Percentiles rank a stretch among this genome's conserved stretches.
These are phyloP conservation scores for Polietes domitor DNA, from an alignment of 2,888 invertebrate genomes.

Conservation along the genomic window DNA sequence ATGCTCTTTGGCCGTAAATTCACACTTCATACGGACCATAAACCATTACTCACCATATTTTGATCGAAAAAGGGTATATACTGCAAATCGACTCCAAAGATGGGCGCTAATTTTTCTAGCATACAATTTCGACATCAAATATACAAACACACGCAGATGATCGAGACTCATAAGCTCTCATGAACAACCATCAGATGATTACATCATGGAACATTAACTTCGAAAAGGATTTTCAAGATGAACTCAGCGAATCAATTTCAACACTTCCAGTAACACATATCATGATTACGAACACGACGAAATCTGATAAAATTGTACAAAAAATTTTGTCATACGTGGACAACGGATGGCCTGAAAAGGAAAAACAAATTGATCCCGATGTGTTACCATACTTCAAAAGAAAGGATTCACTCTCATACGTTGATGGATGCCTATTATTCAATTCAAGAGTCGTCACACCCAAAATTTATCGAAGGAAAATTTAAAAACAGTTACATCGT, in stretches of 20 bases:
- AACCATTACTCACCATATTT: slow-evolving; percentile 78
- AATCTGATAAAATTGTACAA: slow-evolving; percentile 2
- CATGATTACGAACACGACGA: slow-evolving; percentile 22
- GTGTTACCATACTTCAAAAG: neutral
- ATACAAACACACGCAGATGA: slow-evolving; percentile 60
- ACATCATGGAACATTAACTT: neutral
- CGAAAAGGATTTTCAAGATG: neutral
- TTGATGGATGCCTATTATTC: slow-evolving; percentile 21
- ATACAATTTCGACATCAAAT: slow-evolving; percentile 63
- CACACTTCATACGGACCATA: slow-evolving; percentile 75
- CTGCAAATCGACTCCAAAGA: slow-evolving; percentile 53
- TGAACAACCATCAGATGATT: slow-evolving; percentile 45
- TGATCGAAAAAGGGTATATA: slow-evolving; percentile 55
- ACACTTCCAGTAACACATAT: slow-evolving; percentile 20
- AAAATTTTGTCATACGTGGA: too few relatives aligned
- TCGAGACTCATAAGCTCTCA: slow-evolving; percentile 62
- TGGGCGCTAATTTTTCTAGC: slow-evolving; percentile 58
- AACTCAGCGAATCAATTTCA: slow-evolving; percentile 25
- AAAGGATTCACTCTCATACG: neutral
- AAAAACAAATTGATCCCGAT: neutral
- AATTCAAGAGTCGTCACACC: slow-evolving; percentile 1
- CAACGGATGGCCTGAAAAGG: neutral
- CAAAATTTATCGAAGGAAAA: neutral
- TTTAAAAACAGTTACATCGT: slow-evolving; percentile 41
- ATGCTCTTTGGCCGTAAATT: slow-evolving; percentile 60